phyloP scores from a whole-genome alignment of 1,140 invertebrate species.

The Halyomorpha halys region DNA sequence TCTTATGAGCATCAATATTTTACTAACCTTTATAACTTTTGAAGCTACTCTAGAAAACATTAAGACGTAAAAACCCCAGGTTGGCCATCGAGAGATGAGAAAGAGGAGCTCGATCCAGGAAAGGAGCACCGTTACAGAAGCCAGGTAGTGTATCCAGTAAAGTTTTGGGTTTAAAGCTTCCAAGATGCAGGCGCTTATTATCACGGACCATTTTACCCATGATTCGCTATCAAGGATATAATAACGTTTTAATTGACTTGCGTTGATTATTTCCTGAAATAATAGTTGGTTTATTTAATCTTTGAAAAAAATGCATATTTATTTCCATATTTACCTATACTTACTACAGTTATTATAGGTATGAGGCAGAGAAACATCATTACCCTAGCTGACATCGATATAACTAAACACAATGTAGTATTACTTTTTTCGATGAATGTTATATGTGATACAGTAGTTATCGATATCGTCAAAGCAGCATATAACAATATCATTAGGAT shows the following conservation, averaged over 20 bases:
- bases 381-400: neutral
- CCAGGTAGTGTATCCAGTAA: constrained; percentile 40
- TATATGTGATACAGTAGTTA: constrained; percentile 31
- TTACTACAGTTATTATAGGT: constrained; percentile 21
- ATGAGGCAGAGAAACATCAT: constrained; percentile 8
- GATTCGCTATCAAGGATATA: constrained; percentile 31
- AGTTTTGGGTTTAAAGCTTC: constrained; percentile 19
- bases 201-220: constrained; percentile 30
- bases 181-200: constrained; percentile 20
- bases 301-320: neutral
- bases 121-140: constrained; percentile 41
- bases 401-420: neutral
- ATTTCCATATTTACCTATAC: constrained; percentile 6
- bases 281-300: neutral
- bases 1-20: no score
- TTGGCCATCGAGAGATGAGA: constrained; percentile 41
- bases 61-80: constrained; percentile 41
- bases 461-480: constrained; percentile 34
- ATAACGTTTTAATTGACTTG: constrained; percentile 26
- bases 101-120: constrained; percentile 45
- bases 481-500: constrained; percentile 37
- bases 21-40: constrained; percentile 39
- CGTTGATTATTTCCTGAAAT: constrained; percentile 30
- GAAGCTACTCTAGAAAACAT: constrained; percentile 42
- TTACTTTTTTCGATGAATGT: constrained; percentile 21